phyloP scores from a whole-genome alignment of 1,140 invertebrate species.

The Pseudomyrmex cubaensis region DNA sequence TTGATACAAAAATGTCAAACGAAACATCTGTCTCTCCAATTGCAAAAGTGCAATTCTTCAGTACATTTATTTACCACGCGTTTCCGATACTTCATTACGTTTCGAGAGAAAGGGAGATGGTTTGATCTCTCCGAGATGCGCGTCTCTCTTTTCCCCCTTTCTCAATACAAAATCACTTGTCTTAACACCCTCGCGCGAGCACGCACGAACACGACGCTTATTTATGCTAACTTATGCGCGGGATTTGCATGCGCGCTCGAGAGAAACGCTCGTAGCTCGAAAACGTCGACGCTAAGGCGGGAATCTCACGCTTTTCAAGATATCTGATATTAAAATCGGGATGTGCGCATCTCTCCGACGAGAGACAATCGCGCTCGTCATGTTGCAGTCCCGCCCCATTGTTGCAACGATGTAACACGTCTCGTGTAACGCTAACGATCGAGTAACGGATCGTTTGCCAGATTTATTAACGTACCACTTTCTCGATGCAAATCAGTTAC shows the following conservation, averaged over 20 bases:
- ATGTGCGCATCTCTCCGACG: neutral
- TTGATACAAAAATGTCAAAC: neutral
- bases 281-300: slow-evolving; percentile 39
- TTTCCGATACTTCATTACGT: neutral
- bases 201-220: slow-evolving; percentile 57
- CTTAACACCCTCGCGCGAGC: slow-evolving; percentile 15
- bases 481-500: slow-evolving; percentile 19
- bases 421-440: neutral
- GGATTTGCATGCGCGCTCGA: slow-evolving; percentile 67
- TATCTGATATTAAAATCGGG: slow-evolving; percentile 69
- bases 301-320: slow-evolving; percentile 12
- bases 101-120: neutral
- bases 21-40: neutral
- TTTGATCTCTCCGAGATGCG: neutral
- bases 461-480: slow-evolving; percentile 5
- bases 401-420: neutral
- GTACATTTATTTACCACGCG: too few relatives aligned
- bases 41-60: too few relatives aligned
- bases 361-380: slow-evolving; percentile 5
- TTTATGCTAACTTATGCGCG: slow-evolving; percentile 74
- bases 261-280: slow-evolving; percentile 12
- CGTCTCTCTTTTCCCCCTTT: neutral
- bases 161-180: slow-evolving; percentile 57
- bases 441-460: too few relatives aligned
- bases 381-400: neutral